Base-by-base conservation (phyloP, 2,888 invertebrate genomes). In the Eurois occulta region DNA sequence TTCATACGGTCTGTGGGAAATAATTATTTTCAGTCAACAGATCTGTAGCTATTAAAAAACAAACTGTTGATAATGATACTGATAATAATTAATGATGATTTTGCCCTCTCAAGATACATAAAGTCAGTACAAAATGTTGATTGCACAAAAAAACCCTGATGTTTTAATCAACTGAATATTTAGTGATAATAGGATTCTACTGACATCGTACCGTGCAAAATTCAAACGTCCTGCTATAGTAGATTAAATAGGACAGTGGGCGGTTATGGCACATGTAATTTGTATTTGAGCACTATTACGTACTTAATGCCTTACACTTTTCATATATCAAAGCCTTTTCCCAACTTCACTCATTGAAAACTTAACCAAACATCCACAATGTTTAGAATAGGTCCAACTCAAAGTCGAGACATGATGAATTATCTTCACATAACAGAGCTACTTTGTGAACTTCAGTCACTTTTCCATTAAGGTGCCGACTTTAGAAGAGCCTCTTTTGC, bases 381-480 rank as follows among this genome's bases (percentile, higher is more conserved):
- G 72, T 74, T 66, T 64, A 52, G 21, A 67, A 70, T 46, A 70
- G 52, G 41, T 55, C 21, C 28, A 35, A 72, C 41, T 71, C 66
- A 71, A 78, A 72, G 68, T 73, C 66, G 73, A 71, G 75, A 77
- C 28, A 67, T 76, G 87, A 84, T 72, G 71, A 84, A 85, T 84
- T 81, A 81, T 81, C 43, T 83, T 46, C n/a, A 72, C 69, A 64
- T 41, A 83, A 83, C 83, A 83, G 52, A 74, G 74, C 76, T 74
- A 79, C 80, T 83, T 86, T 72, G 72, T 76, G 79, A 84, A 83
- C 48, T 86, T 76, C n/a, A 76, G 73, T 72, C 82, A 87, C 75
- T 85, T 87, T 86, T 86, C 82, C 81, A 85, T 82, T 86, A 85
- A 78, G 77, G 85, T 86, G 70, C 38, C 52, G 72, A 80, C 72